phyloP scores from a whole-genome alignment of 2,113 vertebrate species.

The Rhinoptilus africanus region DNA sequence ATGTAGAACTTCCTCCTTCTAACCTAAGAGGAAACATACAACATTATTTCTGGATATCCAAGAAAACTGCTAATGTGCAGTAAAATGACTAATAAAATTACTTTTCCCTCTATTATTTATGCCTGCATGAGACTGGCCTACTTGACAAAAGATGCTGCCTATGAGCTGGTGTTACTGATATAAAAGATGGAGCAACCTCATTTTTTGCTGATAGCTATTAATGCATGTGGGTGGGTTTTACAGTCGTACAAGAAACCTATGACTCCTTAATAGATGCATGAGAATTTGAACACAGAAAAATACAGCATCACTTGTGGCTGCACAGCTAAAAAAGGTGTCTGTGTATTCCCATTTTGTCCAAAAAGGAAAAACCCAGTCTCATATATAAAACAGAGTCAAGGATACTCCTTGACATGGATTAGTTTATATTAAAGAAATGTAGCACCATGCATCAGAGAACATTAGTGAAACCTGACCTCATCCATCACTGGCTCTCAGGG shows the following conservation, averaged over 20 bases:
- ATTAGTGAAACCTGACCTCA: conserved; percentile 2
- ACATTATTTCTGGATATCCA: neutral
- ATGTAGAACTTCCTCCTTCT: neutral
- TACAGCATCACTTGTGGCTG: neutral
- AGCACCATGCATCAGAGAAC: neutral
- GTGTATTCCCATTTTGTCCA: neutral
- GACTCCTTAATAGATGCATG: neutral
- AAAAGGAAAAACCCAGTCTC: neutral
- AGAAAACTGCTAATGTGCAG: neutral
- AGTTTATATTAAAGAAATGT: conserved; percentile 42
- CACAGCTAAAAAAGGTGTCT: neutral
- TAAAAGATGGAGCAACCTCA: neutral
- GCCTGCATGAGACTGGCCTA: neutral
- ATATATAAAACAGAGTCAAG: neutral
- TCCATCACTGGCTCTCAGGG: neutral
- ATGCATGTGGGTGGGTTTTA: neutral
- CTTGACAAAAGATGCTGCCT: neutral
- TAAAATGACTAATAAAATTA: neutral
- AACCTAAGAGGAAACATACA: neutral
- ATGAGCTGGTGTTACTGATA: neutral
- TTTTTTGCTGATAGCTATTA: neutral
- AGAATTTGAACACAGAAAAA: neutral
- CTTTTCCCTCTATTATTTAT: neutral
- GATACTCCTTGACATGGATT: conserved; percentile 9
- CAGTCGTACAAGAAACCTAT: neutral